Evolutionary conservation across 1,140 invertebrate genomes (phyloP), one percentile per base, ranked within the genome.

Genomic region (Laupala kohalensis): DNA sequence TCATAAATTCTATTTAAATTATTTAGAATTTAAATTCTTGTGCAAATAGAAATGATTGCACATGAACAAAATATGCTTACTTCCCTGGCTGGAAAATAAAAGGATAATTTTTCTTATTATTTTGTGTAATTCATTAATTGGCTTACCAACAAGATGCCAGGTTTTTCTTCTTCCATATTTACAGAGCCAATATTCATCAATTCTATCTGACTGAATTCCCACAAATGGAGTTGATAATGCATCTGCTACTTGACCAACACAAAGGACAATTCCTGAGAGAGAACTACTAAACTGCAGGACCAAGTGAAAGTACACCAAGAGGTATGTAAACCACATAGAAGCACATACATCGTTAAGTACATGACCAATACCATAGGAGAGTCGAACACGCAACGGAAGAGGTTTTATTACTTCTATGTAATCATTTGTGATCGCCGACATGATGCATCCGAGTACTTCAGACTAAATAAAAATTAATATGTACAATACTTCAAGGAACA

Each of bases 311-410:
- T 89, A 98, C 24, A 98, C 88, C 74, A 98, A 84, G n/a, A 97
- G 83, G 82, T 98, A 99, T 0, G 93, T 95, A 79, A 98, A 99
- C 96, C 96, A 98, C 87, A 98, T 93, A 67, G 93, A 93, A 37
- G 95, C 93, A 83, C 94, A 96, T 6, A 98, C 85, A 83, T 98
- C 96, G 81, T 98, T 98, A 27, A 96, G 83, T 29, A 98, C 87
- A 83, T 98, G 96, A 0, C 93, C 93, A 75, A 92, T 83, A 66
- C 88, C 87, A 78, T 88, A 87, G 3, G 80, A 80, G n/a, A 74
- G 19, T 15, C 71, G 62, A 24, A 85, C 71, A 76, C 81, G 70
- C 29, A 64, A 66, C 4, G 70, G 72, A 25, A 74, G 29, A 15
- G 63, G 63, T 69, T 37, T 69, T 66, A 65, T 73, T 15, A 73